These are phyloP conservation scores for Auanema freiburgensis DNA, from an alignment of 2,888 invertebrate genomes.

Conservation along the genomic window DNA sequence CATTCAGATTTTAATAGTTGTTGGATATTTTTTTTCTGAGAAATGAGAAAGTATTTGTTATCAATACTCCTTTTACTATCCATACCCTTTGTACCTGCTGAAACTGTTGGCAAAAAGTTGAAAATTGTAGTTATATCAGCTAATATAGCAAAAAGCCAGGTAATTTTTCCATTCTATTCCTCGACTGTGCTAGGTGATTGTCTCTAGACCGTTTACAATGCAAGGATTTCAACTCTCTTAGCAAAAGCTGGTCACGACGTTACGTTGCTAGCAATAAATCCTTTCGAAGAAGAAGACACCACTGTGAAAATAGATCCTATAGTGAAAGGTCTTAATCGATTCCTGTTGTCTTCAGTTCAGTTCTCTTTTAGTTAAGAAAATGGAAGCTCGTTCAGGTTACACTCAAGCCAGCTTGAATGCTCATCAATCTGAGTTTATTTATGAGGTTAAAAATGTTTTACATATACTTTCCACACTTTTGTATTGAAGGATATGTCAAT, in stretches of 20 bases:
- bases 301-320: conserved; percentile 9
- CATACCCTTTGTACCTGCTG: neutral
- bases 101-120: neutral
- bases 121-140: neutral
- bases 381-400: too few relatives aligned
- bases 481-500: neutral
- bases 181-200: neutral
- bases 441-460: neutral
- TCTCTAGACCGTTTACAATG: neutral
- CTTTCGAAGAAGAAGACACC: conserved; percentile 17
- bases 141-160: conserved; percentile 3
- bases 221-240: conserved; percentile 21
- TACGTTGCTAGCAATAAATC: conserved; percentile 25
- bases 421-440: neutral
- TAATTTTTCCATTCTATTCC: too few relatives aligned
- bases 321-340: conserved; percentile 13
- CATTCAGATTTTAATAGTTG: too few relatives aligned
- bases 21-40: too few relatives aligned
- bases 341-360: neutral
- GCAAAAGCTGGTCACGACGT: conserved; percentile 31
- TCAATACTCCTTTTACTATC: neutral
- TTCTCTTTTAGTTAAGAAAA: neutral
- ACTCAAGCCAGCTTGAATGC: too few relatives aligned
- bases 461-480: neutral
- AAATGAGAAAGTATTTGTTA: too few relatives aligned